A percentile compares a stretch with the other conserved stretches of the same genome.
Evolutionary conservation across 2,888 invertebrate species (phyloP).

Genomic region (Cheilosia vulpina): DNA sequence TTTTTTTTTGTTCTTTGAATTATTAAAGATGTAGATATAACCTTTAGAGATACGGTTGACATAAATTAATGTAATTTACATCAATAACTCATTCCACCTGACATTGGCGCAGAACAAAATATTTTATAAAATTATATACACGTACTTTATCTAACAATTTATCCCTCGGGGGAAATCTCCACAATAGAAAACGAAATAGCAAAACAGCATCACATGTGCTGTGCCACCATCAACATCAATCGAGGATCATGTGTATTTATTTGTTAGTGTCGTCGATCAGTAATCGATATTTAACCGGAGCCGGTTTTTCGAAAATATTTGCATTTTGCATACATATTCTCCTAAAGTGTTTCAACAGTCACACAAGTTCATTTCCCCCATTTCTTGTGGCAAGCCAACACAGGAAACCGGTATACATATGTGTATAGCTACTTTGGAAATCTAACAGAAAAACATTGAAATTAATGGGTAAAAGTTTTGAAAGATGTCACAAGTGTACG

Average conservation of each 20-base stretch:
- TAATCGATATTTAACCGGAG: conserved; percentile 52
- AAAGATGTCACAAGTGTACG: conserved; percentile 64
- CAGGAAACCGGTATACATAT: conserved; percentile 49
- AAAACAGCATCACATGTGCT: conserved; percentile 10
- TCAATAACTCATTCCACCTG: conserved; percentile 16
- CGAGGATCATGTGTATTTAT: conserved; percentile 3
- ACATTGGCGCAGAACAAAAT: background rate
- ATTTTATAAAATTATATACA: background rate
- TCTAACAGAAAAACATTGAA: conserved; percentile 64
- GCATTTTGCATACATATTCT: conserved; percentile 47
- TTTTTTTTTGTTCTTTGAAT: background rate
- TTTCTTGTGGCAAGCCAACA: conserved; percentile 25
- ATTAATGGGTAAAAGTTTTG: conserved; percentile 75
- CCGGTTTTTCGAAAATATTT: conserved; percentile 43
- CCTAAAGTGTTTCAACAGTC: conserved; percentile 15
- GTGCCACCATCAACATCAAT: background rate
- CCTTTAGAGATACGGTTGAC: conserved; percentile 2
- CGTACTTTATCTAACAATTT: background rate
- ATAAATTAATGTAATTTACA: conserved; percentile 33
- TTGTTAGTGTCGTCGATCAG: conserved; percentile 6
- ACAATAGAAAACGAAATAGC: background rate
- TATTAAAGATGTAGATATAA: background rate
- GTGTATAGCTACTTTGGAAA: conserved; percentile 54
- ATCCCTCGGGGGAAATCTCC: conserved; percentile 8
- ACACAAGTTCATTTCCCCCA: conserved; percentile 57